Evolutionary conservation across 2,113 vertebrate genomes (phyloP).

Genomic region (Coptodon rendalli): DNA sequence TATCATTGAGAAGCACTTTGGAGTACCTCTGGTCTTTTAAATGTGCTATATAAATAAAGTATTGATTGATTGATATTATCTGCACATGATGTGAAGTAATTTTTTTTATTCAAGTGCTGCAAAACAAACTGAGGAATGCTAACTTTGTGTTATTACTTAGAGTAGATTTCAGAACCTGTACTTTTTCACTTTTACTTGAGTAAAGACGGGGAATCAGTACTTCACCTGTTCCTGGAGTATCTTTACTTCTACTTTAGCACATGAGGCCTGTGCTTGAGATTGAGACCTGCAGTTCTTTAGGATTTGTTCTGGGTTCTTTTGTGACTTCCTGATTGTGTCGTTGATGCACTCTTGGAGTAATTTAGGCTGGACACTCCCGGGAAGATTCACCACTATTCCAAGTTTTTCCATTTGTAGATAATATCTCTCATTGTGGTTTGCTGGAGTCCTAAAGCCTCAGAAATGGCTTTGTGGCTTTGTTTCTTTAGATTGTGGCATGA

Average conservation of each 20-base stretch:
- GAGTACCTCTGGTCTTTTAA: background rate
- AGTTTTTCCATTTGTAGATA: background rate
- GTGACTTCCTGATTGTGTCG: background rate
- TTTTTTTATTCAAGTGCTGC: background rate
- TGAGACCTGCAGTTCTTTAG: accelerated
- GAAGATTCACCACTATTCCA: background rate
- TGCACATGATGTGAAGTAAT: background rate
- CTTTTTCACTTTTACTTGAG: background rate
- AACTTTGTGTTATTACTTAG: background rate
- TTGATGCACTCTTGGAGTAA: background rate
- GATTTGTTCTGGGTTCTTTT: background rate
- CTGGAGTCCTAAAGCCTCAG: background rate
- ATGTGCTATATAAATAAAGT: background rate
- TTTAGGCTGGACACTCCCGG: background rate
- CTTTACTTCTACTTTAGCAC: accelerated
- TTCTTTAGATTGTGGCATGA: background rate
- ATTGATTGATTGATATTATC: background rate
- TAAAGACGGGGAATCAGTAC: background rate
- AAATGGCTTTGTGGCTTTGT: background rate
- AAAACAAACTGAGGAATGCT: background rate
- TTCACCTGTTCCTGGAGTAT: background rate
- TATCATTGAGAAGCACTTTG: background rate
- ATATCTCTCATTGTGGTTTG: accelerated
- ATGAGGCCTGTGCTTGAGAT: background rate
- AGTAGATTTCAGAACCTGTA: accelerated